Evolutionary conservation across 2,888 invertebrate genomes (phyloP).

Genomic region (Athetis lepigone): DNA sequence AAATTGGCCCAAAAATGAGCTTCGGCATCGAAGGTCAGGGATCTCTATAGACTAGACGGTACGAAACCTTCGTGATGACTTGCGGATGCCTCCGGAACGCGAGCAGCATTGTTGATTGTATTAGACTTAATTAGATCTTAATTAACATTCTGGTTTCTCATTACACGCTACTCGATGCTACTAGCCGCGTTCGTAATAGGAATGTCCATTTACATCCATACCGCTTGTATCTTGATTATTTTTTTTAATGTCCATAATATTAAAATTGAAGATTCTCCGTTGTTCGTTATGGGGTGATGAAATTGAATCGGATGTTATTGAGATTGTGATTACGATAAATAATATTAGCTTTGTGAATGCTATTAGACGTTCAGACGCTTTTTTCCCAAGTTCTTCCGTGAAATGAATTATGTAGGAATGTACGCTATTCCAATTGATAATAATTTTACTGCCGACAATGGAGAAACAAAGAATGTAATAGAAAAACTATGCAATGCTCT

Average conservation of each 20-base stretch:
- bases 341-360: slow-evolving; percentile 66
- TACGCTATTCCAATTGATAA: slow-evolving; percentile 50
- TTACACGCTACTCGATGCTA: slow-evolving; percentile 89
- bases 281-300: slow-evolving; percentile 76
- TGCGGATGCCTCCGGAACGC: slow-evolving; percentile 88
- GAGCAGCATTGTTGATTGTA: slow-evolving; percentile 90
- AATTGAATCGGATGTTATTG: slow-evolving; percentile 79
- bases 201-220: slow-evolving; percentile 85
- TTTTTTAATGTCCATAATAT: slow-evolving; percentile 78
- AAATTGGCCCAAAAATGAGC: slow-evolving; percentile 42
- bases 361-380: slow-evolving; percentile 49
- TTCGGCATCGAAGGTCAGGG: slow-evolving; percentile 75
- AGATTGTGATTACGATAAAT: slow-evolving; percentile 68
- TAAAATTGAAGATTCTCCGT: slow-evolving; percentile 70
- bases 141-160: slow-evolving; percentile 90
- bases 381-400: slow-evolving; percentile 41
- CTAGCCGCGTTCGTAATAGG: slow-evolving; percentile 84
- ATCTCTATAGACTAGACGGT: slow-evolving; percentile 73
- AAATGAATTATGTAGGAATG: slow-evolving; percentile 58
- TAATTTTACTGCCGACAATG: slow-evolving; percentile 55
- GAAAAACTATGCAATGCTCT: slow-evolving; percentile 52
- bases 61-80: slow-evolving; percentile 85
- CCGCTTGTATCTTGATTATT: slow-evolving; percentile 82
- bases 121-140: slow-evolving; percentile 90
- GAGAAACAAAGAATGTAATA: slow-evolving; percentile 45